These are phyloP conservation scores for Phaonia tiefii DNA, from an alignment of 2,888 invertebrate species.

Conservation along the genomic window DNA sequence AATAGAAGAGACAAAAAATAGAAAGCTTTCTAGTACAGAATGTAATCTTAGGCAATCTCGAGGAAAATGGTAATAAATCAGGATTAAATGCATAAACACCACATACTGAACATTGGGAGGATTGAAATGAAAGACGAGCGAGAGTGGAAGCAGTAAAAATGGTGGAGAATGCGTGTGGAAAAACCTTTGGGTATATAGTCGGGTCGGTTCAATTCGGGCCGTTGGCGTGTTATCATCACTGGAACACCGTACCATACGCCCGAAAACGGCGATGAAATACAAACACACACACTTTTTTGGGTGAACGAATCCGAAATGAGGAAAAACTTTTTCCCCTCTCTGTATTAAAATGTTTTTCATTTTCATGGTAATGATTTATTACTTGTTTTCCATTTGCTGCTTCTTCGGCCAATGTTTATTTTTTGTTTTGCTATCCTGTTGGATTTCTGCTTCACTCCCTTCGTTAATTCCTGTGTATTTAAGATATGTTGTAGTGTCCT, in stretches of 20 bases:
- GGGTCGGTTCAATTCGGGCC: too few species aligned
- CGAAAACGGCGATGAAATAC: constrained; percentile 41
- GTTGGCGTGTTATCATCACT: constrained; percentile 58
- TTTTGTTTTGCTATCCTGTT: not conserved
- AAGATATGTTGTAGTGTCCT: constrained; percentile 21
- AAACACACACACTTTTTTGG: constrained; percentile 27
- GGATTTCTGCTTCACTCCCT: constrained; percentile 34
- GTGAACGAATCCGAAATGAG: constrained; percentile 36
- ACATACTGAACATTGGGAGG: constrained; percentile 42
- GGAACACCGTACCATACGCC: constrained; percentile 53
- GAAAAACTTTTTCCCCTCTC: constrained; percentile 47
- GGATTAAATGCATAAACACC: constrained; percentile 73
- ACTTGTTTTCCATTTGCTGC: constrained; percentile 36
- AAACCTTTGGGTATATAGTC: constrained; percentile 21
- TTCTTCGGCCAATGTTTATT: constrained; percentile 34
- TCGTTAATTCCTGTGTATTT: constrained; percentile 29
- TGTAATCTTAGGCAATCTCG: constrained; percentile 78
- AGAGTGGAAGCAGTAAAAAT: constrained; percentile 1
- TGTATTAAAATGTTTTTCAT: constrained; percentile 56
- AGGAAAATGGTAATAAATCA: constrained; percentile 79
- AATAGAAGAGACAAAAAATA: not conserved
- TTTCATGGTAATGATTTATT: constrained; percentile 65
- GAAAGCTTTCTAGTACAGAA: constrained; percentile 54
- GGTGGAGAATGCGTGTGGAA: constrained; percentile 38
- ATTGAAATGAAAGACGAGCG: constrained; percentile 25